A percentile compares a stretch with the other conserved stretches of the same genome.
phyloP scores from a whole-genome alignment of 2,888 invertebrate species.

The Lycia hirtaria region DNA sequence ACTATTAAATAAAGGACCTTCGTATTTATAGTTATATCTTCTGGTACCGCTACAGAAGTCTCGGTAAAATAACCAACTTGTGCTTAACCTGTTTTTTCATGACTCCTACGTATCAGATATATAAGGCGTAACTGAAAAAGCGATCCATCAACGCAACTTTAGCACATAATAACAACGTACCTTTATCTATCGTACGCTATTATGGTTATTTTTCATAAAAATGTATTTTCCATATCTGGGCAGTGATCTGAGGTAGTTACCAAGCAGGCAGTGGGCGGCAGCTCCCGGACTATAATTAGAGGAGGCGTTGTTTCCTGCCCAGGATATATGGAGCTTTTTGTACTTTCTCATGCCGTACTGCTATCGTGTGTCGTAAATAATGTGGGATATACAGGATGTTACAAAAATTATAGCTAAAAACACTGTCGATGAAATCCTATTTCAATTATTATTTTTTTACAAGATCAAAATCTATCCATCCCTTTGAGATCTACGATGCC shows the following conservation, averaged over 20 bases:
- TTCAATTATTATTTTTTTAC: too few relatives aligned
- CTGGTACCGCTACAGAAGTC: too few relatives aligned
- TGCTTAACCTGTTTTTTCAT: too few relatives aligned
- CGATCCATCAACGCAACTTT: constrained; percentile 27
- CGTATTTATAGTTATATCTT: too few relatives aligned
- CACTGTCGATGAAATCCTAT: too few relatives aligned
- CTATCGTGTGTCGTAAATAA: constrained; percentile 25
- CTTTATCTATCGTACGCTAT: constrained; percentile 29
- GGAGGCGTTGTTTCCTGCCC: constrained; percentile 50
- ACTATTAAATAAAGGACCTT: too few relatives aligned
- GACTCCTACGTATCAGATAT: constrained; percentile 16
- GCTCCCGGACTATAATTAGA: constrained; percentile 54
- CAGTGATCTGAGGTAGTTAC: constrained; percentile 39
- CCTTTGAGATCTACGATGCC: too few relatives aligned
- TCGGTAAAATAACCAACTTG: too few relatives aligned
- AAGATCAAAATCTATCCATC: too few relatives aligned
- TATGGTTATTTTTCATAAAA: constrained; percentile 38
- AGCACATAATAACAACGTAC: constrained; percentile 27
- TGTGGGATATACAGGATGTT: constrained; percentile 6
- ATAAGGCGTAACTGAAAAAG: constrained; percentile 22
- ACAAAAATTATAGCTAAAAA: too few relatives aligned
- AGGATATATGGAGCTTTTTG: constrained; percentile 35
- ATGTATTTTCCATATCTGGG: constrained; percentile 35
- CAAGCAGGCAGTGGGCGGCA: constrained; percentile 46
- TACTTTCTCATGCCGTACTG: constrained; percentile 32